Evolutionary conservation across 2,797 vertebrate genomes (phyloP), one percentile per base, ranked within the genome.

Genomic region (Enteromius radiatus): DNA sequence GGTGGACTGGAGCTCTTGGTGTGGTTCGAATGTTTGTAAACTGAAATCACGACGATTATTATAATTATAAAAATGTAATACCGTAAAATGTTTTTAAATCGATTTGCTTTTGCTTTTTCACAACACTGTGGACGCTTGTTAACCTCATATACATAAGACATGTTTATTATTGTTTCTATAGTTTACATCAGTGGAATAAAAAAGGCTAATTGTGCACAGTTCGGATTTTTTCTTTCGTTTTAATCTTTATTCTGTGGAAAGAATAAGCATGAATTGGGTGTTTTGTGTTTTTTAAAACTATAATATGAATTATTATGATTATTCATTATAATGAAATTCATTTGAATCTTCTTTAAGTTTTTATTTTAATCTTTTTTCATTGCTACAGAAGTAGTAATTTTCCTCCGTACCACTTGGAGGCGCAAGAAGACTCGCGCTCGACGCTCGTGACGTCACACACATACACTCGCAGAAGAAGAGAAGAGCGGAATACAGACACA

Each of bases 1-100:
- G 80, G 80, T 12, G 17, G 47, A 33, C n/a, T 10, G 23, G 28
- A 38, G 14, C 1, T 6, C 23, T 19, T n/a, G 14, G 36, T 26
- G 47, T 17, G 45, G 33, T 82, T 82, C 45, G 45, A 82, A 82
- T 76, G 80, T 76, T 67, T 56, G 80, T 43, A 54, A 56, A 76
- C 70, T 28, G 10, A 36, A 63, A 14, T 69, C 6, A 38, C 12
- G 23, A 17, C 43, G 7, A 33, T 4, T 5, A 4, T 43, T 41
- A 17, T 17, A 9, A 26, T 3, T 2, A 17, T 4, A 68, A 17
- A 10, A 17, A 1, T 7, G 1, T 21, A 33, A 52, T 21, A 0
- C 3, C 11, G 12, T 6, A 33, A 5, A 61, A 28, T 14, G 0
- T 19, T 23, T 12, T 3, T 2, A 21, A 28, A 31, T 26, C 4